Conservation (phyloP, 1,140 invertebrate species). For the Lerema accius region DNA sequence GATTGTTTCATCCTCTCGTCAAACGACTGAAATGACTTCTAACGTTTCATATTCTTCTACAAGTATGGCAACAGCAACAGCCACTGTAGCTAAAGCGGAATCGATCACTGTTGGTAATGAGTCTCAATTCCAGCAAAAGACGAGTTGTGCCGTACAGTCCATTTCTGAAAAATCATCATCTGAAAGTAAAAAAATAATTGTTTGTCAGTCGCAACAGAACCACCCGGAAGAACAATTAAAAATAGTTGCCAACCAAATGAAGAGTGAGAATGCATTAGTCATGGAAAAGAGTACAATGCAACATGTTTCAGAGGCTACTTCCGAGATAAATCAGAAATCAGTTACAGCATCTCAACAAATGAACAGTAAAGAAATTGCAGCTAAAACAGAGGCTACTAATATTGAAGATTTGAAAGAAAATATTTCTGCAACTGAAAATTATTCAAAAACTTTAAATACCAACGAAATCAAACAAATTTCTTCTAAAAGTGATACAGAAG, state of each 20-base stretch:
- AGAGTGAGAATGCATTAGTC: conserved; percentile 12
- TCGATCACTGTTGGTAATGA: conserved; percentile 58
- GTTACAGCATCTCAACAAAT: conserved; percentile 1
- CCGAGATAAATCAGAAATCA: conserved; percentile 3
- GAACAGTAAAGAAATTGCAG: conserved; percentile 8
- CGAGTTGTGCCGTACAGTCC: conserved; percentile 60
- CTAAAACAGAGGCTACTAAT: conserved; percentile 8
- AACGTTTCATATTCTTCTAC: conserved; percentile 58
- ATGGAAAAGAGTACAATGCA: conserved; percentile 38
- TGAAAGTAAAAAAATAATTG: conserved; percentile 58
- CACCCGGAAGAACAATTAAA: conserved; percentile 39
- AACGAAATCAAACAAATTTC: conserved; percentile 1
- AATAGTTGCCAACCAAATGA: conserved; percentile 21
- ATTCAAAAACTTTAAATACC: conserved; percentile 8
- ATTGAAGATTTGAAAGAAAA: conserved; percentile 7
- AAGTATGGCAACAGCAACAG: conserved; percentile 52
- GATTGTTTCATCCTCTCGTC: conserved; percentile 49
- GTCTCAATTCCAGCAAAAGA: conserved; percentile 58
- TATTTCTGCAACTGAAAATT: conserved; percentile 3
- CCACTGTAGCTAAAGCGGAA: conserved; percentile 55
- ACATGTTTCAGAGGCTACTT: conserved; percentile 21
- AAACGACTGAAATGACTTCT: conserved; percentile 57
- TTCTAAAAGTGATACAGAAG: conserved; percentile 5
- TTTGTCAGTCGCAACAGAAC: conserved; percentile 61
- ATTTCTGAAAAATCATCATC: conserved; percentile 61